Evolutionary conservation across 2,888 invertebrate genomes (phyloP).

Genomic region (Thymelicus lineola): DNA sequence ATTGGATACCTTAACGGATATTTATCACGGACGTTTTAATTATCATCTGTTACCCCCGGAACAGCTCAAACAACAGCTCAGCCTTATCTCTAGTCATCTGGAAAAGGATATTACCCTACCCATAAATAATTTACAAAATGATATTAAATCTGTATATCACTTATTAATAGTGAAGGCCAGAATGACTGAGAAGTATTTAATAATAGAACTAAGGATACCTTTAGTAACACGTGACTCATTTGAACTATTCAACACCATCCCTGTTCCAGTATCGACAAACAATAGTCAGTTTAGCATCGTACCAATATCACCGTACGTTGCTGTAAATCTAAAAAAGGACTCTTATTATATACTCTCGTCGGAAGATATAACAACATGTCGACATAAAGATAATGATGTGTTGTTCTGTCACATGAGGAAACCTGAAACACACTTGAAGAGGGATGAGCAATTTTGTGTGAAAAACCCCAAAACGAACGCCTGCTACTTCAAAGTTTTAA

Average conservation of each 20-base stretch:
- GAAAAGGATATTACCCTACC: constrained; percentile 14
- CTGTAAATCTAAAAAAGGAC: constrained; percentile 12
- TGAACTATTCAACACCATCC: constrained; percentile 11
- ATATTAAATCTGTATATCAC: constrained; percentile 24
- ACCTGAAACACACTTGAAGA: constrained; percentile 9
- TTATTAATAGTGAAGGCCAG: constrained; percentile 39
- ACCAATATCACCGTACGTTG: constrained; percentile 4
- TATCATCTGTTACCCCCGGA: constrained; percentile 23
- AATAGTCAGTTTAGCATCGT: not conserved
- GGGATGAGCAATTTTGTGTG: constrained; percentile 10
- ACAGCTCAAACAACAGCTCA: constrained; percentile 10
- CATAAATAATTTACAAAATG: constrained; percentile 14
- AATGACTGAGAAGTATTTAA: constrained; percentile 34
- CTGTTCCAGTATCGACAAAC: constrained; percentile 8
- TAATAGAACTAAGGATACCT: constrained; percentile 39
- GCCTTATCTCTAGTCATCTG: constrained; percentile 2
- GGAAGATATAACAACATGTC: constrained; percentile 10
- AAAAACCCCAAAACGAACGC: constrained; percentile 5
- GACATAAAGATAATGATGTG: not conserved
- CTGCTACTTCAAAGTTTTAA: too few relatives aligned
- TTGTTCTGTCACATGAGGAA: constrained; percentile 10
- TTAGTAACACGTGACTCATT: constrained; percentile 26
- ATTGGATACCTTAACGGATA: too few relatives aligned
- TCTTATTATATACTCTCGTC: constrained; percentile 11
- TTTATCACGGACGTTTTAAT: too few relatives aligned